Evolutionary conservation across 2,888 invertebrate genomes (phyloP).

Genomic region (Xestia c-nigrum): DNA sequence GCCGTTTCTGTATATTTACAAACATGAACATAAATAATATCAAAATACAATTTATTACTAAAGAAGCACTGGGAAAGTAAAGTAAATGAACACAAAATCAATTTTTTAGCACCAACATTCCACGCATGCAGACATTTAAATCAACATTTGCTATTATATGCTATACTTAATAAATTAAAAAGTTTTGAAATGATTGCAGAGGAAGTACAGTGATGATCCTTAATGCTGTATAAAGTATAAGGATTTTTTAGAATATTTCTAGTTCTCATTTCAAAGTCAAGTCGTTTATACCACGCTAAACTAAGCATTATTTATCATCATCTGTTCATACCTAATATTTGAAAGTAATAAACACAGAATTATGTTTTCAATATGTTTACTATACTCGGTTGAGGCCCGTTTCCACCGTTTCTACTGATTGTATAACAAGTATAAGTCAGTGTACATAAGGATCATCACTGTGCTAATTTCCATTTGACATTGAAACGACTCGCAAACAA

Average conservation of each 20-base stretch:
- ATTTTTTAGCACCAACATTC: constrained; percentile 78
- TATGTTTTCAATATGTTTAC: background rate
- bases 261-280: background rate
- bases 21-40: constrained; percentile 89
- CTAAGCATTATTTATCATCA: background rate
- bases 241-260: background rate
- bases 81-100: constrained; percentile 79
- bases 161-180: constrained; percentile 54
- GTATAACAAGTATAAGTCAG: background rate
- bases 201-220: constrained; percentile 27
- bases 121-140: constrained; percentile 66
- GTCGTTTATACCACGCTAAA: background rate
- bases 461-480: constrained; percentile 16
- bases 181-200: constrained; percentile 12
- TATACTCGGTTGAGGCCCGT: background rate
- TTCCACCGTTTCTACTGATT: background rate
- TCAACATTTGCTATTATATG: constrained; percentile 54
- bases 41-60: constrained; percentile 85
- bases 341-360: background rate
- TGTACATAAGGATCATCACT: constrained; percentile 36
- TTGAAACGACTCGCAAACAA: constrained; percentile 24
- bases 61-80: constrained; percentile 67
- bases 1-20: constrained; percentile 89
- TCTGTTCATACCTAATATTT: background rate
- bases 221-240: background rate